Evolutionary conservation across 2,113 vertebrate species (phyloP).

Genomic region (Actinemys pallida): DNA sequence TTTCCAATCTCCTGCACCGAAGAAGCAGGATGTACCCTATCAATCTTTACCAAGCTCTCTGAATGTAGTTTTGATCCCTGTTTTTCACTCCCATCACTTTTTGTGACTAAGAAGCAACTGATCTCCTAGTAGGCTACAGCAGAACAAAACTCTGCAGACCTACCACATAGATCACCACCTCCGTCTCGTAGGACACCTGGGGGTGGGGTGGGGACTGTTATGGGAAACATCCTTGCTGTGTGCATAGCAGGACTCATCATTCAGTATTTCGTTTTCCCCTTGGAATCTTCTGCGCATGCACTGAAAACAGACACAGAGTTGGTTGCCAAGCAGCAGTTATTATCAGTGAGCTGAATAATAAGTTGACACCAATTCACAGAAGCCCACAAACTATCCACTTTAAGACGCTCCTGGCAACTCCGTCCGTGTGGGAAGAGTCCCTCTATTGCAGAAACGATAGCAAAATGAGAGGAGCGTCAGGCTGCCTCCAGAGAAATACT

Average conservation of each 20-base stretch:
- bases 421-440: neutral
- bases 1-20: constrained; percentile 33
- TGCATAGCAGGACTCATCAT: neutral
- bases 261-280: neutral
- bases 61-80: neutral
- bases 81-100: neutral
- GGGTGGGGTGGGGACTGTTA: neutral
- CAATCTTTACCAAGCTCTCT: constrained; percentile 8
- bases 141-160: accelerated
- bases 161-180: neutral
- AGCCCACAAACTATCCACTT: constrained; percentile 7
- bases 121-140: neutral
- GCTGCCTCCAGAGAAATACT: accelerated
- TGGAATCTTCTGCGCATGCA: neutral
- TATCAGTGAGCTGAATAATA: constrained; percentile 37
- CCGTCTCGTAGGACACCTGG: neutral
- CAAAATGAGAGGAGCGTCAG: neutral
- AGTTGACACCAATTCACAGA: neutral
- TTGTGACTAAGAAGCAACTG: neutral
- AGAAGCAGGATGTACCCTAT: constrained; percentile 27
- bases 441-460: accelerated
- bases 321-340: constrained; percentile 46
- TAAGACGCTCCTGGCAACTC: constrained; percentile 24
- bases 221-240: neutral
- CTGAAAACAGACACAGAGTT: neutral